Percentiles rank a stretch among this genome's conserved stretches.
phyloP scores from a whole-genome alignment of 2,113 vertebrate genomes.

The Penelope pileata region DNA sequence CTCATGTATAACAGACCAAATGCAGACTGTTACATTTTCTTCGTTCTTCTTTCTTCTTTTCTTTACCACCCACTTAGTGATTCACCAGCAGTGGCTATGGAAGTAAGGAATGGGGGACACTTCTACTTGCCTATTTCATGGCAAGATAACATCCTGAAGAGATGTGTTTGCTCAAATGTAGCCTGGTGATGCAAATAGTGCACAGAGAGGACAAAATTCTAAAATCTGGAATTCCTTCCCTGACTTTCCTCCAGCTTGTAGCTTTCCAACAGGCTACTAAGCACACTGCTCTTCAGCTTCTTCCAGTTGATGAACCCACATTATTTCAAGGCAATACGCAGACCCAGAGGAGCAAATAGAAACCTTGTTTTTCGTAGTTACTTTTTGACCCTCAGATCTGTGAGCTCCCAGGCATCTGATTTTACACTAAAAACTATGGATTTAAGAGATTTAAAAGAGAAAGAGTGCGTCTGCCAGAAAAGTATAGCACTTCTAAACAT shows the following conservation, averaged over 20 bases:
- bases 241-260: neutral
- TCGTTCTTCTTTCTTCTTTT: neutral
- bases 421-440: neutral
- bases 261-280: neutral
- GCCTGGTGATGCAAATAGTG: neutral
- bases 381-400: neutral
- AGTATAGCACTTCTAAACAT: neutral
- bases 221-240: neutral
- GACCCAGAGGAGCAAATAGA: neutral
- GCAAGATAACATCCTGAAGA: neutral
- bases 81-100: slow-evolving; percentile 34
- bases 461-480: neutral
- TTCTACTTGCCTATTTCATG: neutral
- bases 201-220: neutral
- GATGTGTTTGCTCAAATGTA: neutral
- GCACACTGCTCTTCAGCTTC: neutral
- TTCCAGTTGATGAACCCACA: neutral
- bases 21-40: neutral
- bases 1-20: neutral
- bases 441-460: slow-evolving; percentile 7
- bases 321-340: neutral
- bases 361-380: slow-evolving; percentile 13
- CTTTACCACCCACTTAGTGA: slow-evolving; percentile 25
- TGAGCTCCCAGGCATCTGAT: neutral
- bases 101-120: neutral